phyloP scores from a whole-genome alignment of 2,888 invertebrate genomes.

The Temnothorax ravouxi region DNA sequence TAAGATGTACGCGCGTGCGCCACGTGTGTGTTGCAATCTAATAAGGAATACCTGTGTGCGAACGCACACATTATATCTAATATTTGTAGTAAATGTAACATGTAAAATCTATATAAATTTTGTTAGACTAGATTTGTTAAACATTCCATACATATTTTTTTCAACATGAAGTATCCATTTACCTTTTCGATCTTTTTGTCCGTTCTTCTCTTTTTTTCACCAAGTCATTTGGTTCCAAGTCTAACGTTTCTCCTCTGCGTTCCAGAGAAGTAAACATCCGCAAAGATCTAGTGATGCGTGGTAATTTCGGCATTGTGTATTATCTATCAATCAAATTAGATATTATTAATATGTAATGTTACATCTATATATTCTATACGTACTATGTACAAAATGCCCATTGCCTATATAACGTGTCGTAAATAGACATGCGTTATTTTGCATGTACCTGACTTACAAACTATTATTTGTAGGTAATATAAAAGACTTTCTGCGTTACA shows the following conservation, averaged over 20 bases:
- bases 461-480: neutral
- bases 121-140: constrained; percentile 30
- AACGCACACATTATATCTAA: neutral
- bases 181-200: constrained; percentile 85
- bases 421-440: no score
- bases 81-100: neutral
- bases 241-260: constrained; percentile 80
- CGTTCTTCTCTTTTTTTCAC: constrained; percentile 84
- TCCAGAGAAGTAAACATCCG: constrained; percentile 89
- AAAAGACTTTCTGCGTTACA: neutral
- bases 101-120: constrained; percentile 57
- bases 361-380: neutral
- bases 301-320: constrained; percentile 86
- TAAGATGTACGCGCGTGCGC: neutral
- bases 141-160: constrained; percentile 12
- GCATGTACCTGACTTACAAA: neutral
- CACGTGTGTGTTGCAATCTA: neutral
- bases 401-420: no score
- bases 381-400: no score
- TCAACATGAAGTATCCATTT: constrained; percentile 62
- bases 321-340: neutral
- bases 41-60: no score
- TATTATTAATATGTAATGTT: neutral
- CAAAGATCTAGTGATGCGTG: constrained; percentile 90
- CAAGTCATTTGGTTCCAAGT: constrained; percentile 83